A percentile compares a stretch with the other conserved stretches of the same genome.
Evolutionary conservation across 2,797 vertebrate species (phyloP).

Genomic region (Anisognathus igniventris): DNA sequence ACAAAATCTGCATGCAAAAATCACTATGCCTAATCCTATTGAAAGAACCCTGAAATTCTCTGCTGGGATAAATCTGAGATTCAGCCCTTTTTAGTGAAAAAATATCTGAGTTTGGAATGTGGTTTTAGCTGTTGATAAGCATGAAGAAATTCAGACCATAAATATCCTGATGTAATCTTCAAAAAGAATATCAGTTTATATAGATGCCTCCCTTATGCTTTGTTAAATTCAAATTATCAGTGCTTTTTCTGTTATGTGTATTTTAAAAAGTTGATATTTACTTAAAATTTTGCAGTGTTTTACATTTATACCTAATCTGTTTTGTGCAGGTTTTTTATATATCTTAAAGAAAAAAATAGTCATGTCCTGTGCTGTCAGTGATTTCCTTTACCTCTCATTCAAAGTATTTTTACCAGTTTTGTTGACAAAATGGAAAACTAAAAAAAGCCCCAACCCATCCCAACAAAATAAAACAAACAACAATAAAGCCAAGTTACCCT

Average conservation of each 20-base stretch:
- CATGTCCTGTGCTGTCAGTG: background rate
- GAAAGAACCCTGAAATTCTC: background rate
- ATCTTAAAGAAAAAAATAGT: background rate
- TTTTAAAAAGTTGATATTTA: background rate
- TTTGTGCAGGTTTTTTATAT: background rate
- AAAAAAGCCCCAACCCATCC: background rate
- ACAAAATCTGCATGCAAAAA: background rate
- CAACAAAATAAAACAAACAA: background rate
- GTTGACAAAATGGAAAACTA: background rate
- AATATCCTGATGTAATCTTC: background rate
- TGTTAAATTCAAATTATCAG: background rate
- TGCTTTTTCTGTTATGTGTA: background rate
- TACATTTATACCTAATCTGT: background rate
- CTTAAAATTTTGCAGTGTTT: background rate
- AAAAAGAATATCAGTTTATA: background rate
- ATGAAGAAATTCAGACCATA: background rate
- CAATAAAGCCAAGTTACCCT: background rate
- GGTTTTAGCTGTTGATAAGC: background rate
- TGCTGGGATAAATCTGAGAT: background rate
- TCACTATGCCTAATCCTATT: background rate
- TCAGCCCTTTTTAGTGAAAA: slow-evolving; percentile 10
- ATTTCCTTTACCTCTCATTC: background rate
- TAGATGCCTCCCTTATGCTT: background rate
- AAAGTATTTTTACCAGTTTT: background rate
- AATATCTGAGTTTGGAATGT: slow-evolving; percentile 10